Conservation (phyloP, 2,113 vertebrate genomes). For the Protobothrops mucrosquamatus region DNA sequence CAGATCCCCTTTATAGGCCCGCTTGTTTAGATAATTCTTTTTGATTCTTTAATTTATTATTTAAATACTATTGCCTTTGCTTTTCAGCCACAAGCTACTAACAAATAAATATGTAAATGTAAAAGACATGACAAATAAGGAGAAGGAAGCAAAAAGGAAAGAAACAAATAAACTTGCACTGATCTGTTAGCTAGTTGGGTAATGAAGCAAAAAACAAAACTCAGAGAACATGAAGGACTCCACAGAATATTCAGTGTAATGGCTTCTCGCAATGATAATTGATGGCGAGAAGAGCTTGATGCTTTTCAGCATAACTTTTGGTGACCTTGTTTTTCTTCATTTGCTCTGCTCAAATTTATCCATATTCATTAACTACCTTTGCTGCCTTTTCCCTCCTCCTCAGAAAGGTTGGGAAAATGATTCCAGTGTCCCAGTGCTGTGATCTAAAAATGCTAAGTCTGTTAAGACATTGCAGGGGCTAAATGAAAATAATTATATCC, state of each 20-base stretch:
- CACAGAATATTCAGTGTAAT: not conserved
- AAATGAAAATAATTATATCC: constrained; percentile 43
- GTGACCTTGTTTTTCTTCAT: not conserved
- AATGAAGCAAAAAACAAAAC: not conserved
- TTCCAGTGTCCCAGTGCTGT: not conserved
- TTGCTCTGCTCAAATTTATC: not conserved
- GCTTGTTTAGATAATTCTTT: not conserved
- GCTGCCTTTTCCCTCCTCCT: not conserved
- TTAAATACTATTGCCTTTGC: not conserved
- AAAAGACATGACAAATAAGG: not conserved
- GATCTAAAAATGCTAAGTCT: constrained; percentile 27
- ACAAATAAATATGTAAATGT: not conserved
- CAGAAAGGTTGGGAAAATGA: not conserved
- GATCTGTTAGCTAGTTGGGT: not conserved
- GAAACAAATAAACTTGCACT: not conserved
- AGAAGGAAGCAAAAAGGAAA: not conserved
- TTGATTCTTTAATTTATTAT: not conserved
- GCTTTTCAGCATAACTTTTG: not conserved
- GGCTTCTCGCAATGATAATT: too few species aligned
- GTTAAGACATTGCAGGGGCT: constrained; percentile 1
- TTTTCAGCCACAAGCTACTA: not conserved
- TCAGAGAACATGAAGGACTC: too few species aligned
- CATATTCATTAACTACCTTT: not conserved
- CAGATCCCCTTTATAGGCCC: not conserved
- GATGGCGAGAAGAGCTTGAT: not conserved